Percentiles rank a stretch among this genome's conserved stretches.
Evolutionary conservation across 2,113 vertebrate species (phyloP).

Genomic region (Synodontis membranacea): DNA sequence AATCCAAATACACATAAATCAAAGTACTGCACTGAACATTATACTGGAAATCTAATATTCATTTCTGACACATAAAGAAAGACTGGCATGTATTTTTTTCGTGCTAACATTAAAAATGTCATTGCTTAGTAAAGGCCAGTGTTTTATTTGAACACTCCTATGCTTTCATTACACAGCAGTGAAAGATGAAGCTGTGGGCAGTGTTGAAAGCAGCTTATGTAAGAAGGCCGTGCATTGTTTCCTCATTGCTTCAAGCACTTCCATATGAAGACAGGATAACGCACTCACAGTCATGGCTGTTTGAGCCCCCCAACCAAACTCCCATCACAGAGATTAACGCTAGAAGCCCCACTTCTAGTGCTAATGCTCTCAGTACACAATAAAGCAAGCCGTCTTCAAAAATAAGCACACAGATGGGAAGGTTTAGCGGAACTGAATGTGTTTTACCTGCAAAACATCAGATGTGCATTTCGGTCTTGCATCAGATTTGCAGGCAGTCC

Average conservation of each 20-base stretch:
- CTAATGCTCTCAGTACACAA: background rate
- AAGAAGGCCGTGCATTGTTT: slow-evolving; percentile 62
- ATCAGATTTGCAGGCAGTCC: background rate
- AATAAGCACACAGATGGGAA: background rate
- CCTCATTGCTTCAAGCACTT: slow-evolving; percentile 53
- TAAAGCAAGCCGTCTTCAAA: slow-evolving; percentile 13
- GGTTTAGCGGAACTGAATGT: background rate
- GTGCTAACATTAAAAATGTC: slow-evolving; percentile 11
- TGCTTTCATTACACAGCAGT: slow-evolving; percentile 44
- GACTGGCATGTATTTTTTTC: background rate
- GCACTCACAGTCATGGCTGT: slow-evolving; percentile 27
- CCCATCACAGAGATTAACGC: slow-evolving; percentile 31
- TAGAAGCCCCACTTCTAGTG: slow-evolving; percentile 30
- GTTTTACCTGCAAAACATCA: slow-evolving; percentile 14
- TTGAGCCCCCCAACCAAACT: background rate
- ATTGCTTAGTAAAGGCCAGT: background rate
- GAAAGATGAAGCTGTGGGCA: slow-evolving; percentile 62
- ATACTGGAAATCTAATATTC: background rate
- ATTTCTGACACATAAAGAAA: background rate
- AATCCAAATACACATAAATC: background rate
- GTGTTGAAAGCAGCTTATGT: slow-evolving; percentile 60
- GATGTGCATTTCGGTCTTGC: background rate
- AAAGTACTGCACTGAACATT: background rate
- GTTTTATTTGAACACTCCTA: slow-evolving; percentile 34
- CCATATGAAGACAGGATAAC: slow-evolving; percentile 46